Evolutionary conservation across 2,113 vertebrate species (phyloP), one percentile per base, ranked within the genome.

Genomic region (Poeciliopsis occidentalis): DNA sequence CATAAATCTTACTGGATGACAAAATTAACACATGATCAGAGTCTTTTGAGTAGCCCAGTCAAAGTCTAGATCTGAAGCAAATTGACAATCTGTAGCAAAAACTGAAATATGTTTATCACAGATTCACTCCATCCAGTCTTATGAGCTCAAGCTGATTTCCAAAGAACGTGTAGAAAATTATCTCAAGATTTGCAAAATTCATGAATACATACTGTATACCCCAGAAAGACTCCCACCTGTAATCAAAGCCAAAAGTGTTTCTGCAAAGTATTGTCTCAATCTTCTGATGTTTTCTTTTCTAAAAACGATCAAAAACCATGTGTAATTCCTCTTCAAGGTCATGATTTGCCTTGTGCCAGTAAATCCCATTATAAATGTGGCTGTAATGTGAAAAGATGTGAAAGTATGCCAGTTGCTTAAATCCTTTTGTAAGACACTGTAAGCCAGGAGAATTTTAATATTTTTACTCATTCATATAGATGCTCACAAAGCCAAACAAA

Each of bases 401-500:
- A 10, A 57, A 57, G 22, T 2, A 57, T 24, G 0, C 2, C 51
- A n/a, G 22, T 57, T 10, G 22, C 10, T 24, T 57, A 57, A 22
- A 10, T 57, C 2, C 44, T 57, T 57, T n/a, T 57, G 24, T 24
- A 22, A 57, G 51, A n/a, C 51, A n/a, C 8, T 57, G 19, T n/a
- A 57, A 57, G 24, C 51, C 22, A 24, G 22, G 6, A 57, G 19
- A 22, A 57, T 24, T 57, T 57, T 57, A 10, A 57, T 57, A 57
- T 57, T 57, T n/a, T 57, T 66, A 75, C 67, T 29, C 65, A n/a
- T 70, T 39, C 60, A 26, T 65, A 76, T 31, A 51, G 32, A 69
- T 26, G 37, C 75, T 62, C 69, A 4, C 19, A 44, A 60, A 67
- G 27, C 61, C 68, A 72, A 77, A 79, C 67, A 66, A 69, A 81